phyloP scores from a whole-genome alignment of 2,888 invertebrate genomes.

The Acronicta leporina region DNA sequence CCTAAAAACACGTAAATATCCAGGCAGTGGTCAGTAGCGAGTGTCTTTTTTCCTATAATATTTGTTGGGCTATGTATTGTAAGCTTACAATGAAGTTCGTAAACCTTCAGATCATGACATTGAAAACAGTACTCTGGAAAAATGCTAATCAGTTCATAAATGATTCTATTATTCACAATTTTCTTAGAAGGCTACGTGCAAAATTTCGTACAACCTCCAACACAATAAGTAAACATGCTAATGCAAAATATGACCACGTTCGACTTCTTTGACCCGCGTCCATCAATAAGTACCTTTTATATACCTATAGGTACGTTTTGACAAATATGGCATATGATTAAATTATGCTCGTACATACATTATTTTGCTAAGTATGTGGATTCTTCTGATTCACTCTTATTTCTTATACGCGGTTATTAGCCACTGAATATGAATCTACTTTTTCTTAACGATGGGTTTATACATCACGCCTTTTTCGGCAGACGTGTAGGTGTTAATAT shows the following conservation, averaged over 20 bases:
- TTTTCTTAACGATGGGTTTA: too few species aligned
- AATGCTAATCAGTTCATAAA: constrained; percentile 30
- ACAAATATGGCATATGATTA: constrained; percentile 10
- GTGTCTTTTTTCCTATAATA: too few species aligned
- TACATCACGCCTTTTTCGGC: too few species aligned
- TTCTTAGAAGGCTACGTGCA: constrained; percentile 42
- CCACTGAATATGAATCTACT: too few species aligned
- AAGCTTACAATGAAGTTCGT: not conserved
- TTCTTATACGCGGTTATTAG: too few species aligned
- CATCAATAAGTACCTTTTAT: constrained; percentile 18
- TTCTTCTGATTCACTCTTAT: too few species aligned
- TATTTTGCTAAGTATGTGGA: too few species aligned
- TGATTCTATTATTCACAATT: constrained; percentile 21
- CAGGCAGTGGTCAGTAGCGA: too few species aligned
- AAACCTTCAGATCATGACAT: constrained; percentile 4
- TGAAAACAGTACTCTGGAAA: constrained; percentile 14
- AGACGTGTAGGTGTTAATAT: too few species aligned
- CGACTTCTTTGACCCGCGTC: constrained; percentile 39
- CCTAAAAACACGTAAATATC: too few species aligned
- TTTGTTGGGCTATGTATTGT: too few species aligned
- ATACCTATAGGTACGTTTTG: constrained; percentile 18
- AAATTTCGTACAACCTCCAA: constrained; percentile 6
- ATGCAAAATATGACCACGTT: constrained; percentile 29
- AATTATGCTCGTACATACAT: constrained; percentile 33
- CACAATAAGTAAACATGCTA: constrained; percentile 3